A percentile compares a stretch with the other conserved stretches of the same genome.
phyloP scores from a whole-genome alignment of 92 coral and sea anemone genomes.

The Pocillopora grandis region DNA sequence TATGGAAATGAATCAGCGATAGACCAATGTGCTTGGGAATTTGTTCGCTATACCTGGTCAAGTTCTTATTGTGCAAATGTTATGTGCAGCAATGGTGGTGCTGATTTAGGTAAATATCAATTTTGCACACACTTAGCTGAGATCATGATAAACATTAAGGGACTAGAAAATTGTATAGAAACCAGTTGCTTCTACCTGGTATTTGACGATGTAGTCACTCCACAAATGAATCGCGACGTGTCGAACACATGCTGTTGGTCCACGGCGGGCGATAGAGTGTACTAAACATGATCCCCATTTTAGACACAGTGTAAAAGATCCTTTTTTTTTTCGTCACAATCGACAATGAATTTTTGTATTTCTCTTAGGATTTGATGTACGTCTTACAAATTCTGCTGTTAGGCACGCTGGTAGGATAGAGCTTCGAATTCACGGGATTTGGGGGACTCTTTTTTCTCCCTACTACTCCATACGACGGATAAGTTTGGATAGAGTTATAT shows the following conservation, averaged over 20 bases:
- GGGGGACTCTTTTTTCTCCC: constrained; percentile 29
- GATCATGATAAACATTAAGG: too few relatives aligned
- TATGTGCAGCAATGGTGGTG: background rate
- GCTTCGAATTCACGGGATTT: background rate
- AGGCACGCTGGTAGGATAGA: constrained; percentile 7
- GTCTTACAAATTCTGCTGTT: background rate
- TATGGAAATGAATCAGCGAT: constrained; percentile 14
- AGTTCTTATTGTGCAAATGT: background rate
- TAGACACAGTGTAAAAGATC: background rate
- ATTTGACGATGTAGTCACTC: too few relatives aligned
- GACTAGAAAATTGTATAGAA: too few relatives aligned
- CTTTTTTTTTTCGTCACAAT: background rate
- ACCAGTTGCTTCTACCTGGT: too few relatives aligned
- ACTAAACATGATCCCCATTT: too few relatives aligned
- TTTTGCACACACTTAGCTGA: too few relatives aligned
- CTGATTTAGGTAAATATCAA: background rate
- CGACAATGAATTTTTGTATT: background rate
- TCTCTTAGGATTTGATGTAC: background rate
- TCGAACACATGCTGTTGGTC: too few relatives aligned
- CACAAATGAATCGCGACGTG: too few relatives aligned
- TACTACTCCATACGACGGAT: too few relatives aligned
- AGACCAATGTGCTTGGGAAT: constrained; percentile 8
- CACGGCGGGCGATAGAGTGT: too few relatives aligned
- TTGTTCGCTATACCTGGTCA: background rate
- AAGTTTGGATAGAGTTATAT: too few relatives aligned